Conservation (phyloP, 2,797 vertebrate genomes). For the Myotis findleyi region DNA sequence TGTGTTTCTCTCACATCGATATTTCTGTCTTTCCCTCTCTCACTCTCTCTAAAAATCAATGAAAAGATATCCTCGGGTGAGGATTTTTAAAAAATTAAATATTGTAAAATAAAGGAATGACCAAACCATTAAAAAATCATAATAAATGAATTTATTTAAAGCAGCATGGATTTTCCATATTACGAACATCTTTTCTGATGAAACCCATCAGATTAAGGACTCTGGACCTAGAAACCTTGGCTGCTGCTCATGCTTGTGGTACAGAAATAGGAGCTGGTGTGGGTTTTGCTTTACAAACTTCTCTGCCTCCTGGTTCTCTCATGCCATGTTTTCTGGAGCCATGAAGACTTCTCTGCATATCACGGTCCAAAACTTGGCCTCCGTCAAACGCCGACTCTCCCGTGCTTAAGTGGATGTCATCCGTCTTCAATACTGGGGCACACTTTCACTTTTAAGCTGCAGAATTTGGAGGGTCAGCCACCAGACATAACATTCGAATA, state of each 20-base stretch:
- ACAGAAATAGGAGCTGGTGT: not conserved
- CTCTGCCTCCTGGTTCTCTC: not conserved
- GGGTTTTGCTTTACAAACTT: not conserved
- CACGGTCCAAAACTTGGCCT: not conserved
- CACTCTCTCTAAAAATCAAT: not conserved
- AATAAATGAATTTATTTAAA: not conserved
- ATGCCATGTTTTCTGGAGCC: not conserved
- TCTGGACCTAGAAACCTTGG: not conserved
- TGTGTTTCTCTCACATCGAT: not conserved
- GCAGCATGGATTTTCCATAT: not conserved
- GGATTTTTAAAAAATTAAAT: not conserved
- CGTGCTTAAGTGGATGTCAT: not conserved
- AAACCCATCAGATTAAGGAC: not conserved
- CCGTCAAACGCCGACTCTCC: not conserved
- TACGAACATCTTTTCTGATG: not conserved
- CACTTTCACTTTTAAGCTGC: conserved; percentile 4
- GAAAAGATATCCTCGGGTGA: not conserved
- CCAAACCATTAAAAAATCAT: not conserved
- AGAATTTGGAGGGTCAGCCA: not conserved
- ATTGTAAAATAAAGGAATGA: not conserved
- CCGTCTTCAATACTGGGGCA: conserved; percentile 11
- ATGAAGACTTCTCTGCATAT: not conserved
- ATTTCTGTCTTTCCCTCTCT: not conserved
- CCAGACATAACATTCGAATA: not conserved
- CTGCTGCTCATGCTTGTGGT: not conserved